Evolutionary conservation across 1,140 invertebrate species (phyloP).

Genomic region (Argopecten irradians): DNA sequence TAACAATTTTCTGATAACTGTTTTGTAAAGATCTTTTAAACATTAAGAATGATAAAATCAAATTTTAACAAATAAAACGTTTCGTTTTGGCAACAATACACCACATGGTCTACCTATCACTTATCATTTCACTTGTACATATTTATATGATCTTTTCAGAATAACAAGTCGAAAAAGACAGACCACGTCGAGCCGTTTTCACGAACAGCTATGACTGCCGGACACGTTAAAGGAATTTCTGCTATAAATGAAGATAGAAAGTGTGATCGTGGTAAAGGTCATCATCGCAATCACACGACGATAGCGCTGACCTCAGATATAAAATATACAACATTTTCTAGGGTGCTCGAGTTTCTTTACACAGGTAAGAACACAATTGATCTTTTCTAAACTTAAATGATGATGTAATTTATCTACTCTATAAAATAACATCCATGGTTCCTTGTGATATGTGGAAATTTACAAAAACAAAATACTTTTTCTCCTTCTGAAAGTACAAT

Average conservation of each 20-base stretch:
- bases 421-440: too few relatives aligned
- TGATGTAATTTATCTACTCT: too few relatives aligned
- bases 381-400: too few relatives aligned
- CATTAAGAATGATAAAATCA: too few relatives aligned
- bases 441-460: too few relatives aligned
- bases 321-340: conserved; percentile 60
- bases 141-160: conserved; percentile 38
- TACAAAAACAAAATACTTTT: too few relatives aligned
- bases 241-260: conserved; percentile 43
- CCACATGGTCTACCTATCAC: too few relatives aligned
- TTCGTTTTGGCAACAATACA: too few relatives aligned
- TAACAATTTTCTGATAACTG: background rate
- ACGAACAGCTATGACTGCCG: conserved; percentile 62
- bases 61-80: background rate
- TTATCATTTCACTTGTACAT: too few relatives aligned
- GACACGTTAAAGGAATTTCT: conserved; percentile 61
- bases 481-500: too few relatives aligned
- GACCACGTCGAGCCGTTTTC: conserved; percentile 57
- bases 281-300: conserved; percentile 38
- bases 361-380: conserved; percentile 57
- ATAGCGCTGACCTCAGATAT: conserved; percentile 67
- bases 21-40: too few relatives aligned
- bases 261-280: conserved; percentile 30
- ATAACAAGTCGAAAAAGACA: conserved; percentile 64
- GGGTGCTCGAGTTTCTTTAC: conserved; percentile 72